Evolutionary conservation across 2,797 vertebrate species (phyloP).

Genomic region (Euthynnus affinis): DNA sequence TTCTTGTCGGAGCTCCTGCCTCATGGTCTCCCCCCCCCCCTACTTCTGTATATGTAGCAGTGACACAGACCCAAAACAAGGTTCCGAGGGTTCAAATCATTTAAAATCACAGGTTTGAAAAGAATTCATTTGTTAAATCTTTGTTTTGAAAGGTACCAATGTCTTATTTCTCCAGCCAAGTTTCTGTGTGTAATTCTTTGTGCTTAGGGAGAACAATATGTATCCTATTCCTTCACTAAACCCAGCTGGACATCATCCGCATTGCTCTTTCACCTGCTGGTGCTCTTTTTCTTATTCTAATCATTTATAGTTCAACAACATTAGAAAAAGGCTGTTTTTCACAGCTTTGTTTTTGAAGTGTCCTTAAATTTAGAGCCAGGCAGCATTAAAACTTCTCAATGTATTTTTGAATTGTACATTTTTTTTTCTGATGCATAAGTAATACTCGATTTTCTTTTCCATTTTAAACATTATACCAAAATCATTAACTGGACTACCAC

Average conservation of each 20-base stretch:
- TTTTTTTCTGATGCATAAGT: slow-evolving; percentile 25
- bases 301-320: slow-evolving; percentile 8
- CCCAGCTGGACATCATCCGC: neutral
- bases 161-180: neutral
- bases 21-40: slow-evolving; percentile 5
- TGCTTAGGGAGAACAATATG: neutral
- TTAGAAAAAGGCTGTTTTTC: neutral
- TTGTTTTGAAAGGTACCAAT: neutral
- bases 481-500: slow-evolving; percentile 21
- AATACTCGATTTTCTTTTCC: slow-evolving; percentile 10
- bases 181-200: neutral
- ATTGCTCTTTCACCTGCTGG: neutral
- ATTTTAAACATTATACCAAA: neutral
- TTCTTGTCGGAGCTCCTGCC: slow-evolving; percentile 55
- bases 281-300: slow-evolving; percentile 3
- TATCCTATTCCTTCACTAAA: neutral
- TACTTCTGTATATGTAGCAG: too few species aligned
- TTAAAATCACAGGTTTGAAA: neutral
- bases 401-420: neutral
- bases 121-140: neutral
- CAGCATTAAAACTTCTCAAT: slow-evolving; percentile 3
- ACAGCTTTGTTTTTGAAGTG: slow-evolving; percentile 27
- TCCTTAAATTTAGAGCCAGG: slow-evolving; percentile 4
- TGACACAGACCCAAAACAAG: too few species aligned
- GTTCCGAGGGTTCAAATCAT: neutral